Base-by-base conservation (phyloP, 2,113 vertebrate genomes). In the Bujurquina vittata region DNA sequence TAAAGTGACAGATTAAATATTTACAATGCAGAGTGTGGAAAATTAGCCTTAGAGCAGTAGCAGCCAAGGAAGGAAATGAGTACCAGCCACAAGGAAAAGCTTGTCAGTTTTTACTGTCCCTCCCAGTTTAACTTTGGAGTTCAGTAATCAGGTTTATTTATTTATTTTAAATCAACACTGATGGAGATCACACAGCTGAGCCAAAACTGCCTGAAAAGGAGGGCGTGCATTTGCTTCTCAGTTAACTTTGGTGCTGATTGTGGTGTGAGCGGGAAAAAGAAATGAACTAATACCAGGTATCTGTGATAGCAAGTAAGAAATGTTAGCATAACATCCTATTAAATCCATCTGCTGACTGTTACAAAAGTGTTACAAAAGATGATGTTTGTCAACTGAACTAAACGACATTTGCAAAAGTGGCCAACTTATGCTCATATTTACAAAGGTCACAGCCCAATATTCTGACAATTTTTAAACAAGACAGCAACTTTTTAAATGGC, bases 1-100 rank as follows among this genome's bases (percentile, higher is more conserved):
- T 29, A 72, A 72, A 72, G 67, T 72, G 67, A 0, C 46, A 14
- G 54, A 72, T 72, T 72, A 72, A 72, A 72, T 72, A 72, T 72
- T 72, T 72, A 72, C 67, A 33, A 72, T 26, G 14, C 26, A 46
- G 46, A 72, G 46, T 18, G 4, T 54, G 67, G 67, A 72, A 72
- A 72, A 72, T 31, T 72, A 33, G 17, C 46, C n/a, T n/a, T 72
- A 52, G 54, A 72, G 46, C 46, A 72, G 67, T 14, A 72, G 67
- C 67, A 72, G 26, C 26, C 31, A 55, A 23, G 18, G 12, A 33
- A 54, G 29, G 31, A 52, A 35, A 74, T 49, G 4, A 76, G 31
- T 11, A 20, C 18, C 14, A 52, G 20, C 20, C 55, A 22, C 4
- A 4, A 15, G 63, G 10, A 20, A 58, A 14, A 2, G 14, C 23